Base-by-base conservation (phyloP, 2,797 vertebrate genomes). In the Vultur gryphus region DNA sequence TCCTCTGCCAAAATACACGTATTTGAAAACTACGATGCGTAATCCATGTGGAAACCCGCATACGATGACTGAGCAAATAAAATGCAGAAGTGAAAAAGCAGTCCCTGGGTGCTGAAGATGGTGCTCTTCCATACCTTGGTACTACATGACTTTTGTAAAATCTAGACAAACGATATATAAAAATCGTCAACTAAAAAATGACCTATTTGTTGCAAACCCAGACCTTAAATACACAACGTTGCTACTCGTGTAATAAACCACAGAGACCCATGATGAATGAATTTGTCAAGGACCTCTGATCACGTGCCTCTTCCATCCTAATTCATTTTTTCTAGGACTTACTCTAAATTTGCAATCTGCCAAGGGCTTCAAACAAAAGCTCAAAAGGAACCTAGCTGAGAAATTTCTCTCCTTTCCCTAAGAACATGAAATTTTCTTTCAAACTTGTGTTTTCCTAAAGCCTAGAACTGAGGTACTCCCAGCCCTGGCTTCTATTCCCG, bases 51-150 rank as follows among this genome's bases (percentile, higher is more conserved):
- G 21, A 51, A 75, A 37, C 33, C 83, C 84, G 26, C 41, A 6
- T 0, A 23, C 1, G 2, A 39, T 2, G 29, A 6, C 57, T 0
- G 1, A 81, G 49, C 9, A 21, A 57, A 67, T 1, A 18, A 28
- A 79, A 33, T 0, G 0, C 3, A 4, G 2, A 39, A 20, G 6
- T 20, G 23, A 23, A 46, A 39, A 54, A 71, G 81, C 67, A 31
- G 76, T 4, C 11, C 33, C 33, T 21, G 24, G 10, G 39, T 16
- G n/a, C 29, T 26, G 7, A 35, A 11, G 41, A 13, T 0, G 9
- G 31, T 21, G 66, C 33, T 65, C 51, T 6, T 23, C 69, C 75
- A 19, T 4, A 39, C 18, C 65, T 43, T 26, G 2, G 4, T 6
- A 2, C 26, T 6, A 19, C 5, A 1, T 0, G 8, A 13, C 15